Conservation (phyloP, 35 echinoderm and acorn worm species). For the Acanthaster planci region DNA sequence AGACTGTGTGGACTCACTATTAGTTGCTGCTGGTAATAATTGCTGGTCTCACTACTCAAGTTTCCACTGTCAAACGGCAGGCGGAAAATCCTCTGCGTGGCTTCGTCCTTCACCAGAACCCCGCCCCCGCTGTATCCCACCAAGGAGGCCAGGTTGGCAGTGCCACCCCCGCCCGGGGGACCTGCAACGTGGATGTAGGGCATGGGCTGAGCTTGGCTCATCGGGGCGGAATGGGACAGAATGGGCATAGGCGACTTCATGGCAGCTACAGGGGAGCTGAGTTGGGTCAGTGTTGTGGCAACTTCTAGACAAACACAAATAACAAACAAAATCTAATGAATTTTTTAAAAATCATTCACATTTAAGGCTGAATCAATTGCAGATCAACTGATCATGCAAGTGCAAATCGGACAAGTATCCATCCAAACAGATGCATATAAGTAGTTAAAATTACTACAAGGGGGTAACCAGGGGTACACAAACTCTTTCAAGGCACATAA, state of each 20-base stretch:
- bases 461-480: too few relatives aligned
- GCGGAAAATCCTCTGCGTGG: slow-evolving; percentile 16
- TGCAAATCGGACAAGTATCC: too few relatives aligned
- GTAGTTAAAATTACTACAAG: too few relatives aligned
- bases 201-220: neutral
- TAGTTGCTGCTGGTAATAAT: slow-evolving; percentile 15
- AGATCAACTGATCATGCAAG: too few relatives aligned
- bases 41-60: neutral
- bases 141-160: neutral
- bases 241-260: neutral
- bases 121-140: slow-evolving; percentile 1
- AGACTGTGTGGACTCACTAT: neutral
- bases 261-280: neutral
- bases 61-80: neutral
- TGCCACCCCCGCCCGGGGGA: neutral
- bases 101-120: slow-evolving; percentile 12
- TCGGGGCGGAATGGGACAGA: neutral
- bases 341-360: too few relatives aligned
- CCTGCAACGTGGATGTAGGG: neutral
- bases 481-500: too few relatives aligned
- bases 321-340: too few relatives aligned
- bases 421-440: too few relatives aligned
- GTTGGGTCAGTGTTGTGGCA: neutral
- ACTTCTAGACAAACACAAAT: neutral
- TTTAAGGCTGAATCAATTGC: too few relatives aligned